Base-by-base conservation (phyloP, 2,113 vertebrate genomes). In the Trematomus loennbergii region DNA sequence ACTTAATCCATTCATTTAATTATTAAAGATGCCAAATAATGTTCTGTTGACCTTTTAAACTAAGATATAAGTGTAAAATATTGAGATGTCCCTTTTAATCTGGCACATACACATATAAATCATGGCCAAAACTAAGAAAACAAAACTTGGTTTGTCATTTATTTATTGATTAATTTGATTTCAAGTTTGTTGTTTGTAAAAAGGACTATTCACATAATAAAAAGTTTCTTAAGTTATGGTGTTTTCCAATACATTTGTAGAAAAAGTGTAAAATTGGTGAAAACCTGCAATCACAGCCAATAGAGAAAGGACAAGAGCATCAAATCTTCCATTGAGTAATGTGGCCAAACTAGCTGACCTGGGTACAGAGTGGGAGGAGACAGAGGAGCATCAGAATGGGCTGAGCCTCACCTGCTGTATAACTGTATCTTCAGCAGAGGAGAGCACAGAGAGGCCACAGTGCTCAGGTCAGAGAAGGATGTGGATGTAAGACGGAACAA, bases 281-380 rank as follows among this genome's bases (percentile, higher is more conserved):
- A 58, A 52, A 53, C 3, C n/a, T 13, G 7, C 71, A 20, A 54
- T 65, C 45, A 18, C 29, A 55, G n/a, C 1, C n/a, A 68, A 15
- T 71, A 72, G 40, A 50, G 60, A 52, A 57, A 57, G 22, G 22
- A 73, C 0, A 2, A 50, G 20, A 62, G 29, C 15, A 76, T 68
- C 45, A 73, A 79, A 13, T 45, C 48, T 16, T 22, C 45, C 64
- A 60, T 81, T 83, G 71, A 90, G 73, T 29, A 17, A 89, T 91
- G 82, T 87, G 77, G 83, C 15, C 62, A 43, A 79, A 92, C 90
- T 4, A 66, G 88, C 85, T 79, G 73, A 79, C 83, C 88, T 58
- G 69, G 86, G 80, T 89, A 9, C 5, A 49, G n/a, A 62, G 76
- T 82, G 87, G 92, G 93, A 79, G 91, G 91, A 75, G 88, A 16